Conservation (phyloP, 2,113 vertebrate genomes). For the Isichthys henryi region DNA sequence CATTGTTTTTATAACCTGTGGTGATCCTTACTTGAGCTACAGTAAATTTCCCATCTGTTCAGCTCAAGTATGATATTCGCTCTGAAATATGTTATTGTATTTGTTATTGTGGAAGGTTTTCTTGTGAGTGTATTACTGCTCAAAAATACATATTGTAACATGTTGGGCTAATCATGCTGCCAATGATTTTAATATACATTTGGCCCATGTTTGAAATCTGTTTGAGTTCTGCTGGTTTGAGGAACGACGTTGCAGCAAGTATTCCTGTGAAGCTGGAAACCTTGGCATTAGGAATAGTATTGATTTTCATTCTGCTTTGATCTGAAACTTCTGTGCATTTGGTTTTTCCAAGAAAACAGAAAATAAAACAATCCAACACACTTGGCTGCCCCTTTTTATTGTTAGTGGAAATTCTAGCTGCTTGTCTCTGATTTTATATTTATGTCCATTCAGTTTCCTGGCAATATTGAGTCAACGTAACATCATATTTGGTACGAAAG, state of each 20-base stretch:
- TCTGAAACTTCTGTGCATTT: background rate
- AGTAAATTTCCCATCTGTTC: background rate
- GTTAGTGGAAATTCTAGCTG: background rate
- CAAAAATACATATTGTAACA: background rate
- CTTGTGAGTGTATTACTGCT: background rate
- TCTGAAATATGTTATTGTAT: background rate
- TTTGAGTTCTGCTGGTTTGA: background rate
- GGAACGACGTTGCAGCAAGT: background rate
- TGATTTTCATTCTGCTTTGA: slow-evolving; percentile 4
- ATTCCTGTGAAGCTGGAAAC: background rate
- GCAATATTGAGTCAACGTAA: background rate
- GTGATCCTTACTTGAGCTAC: background rate
- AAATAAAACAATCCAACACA: background rate
- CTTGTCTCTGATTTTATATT: background rate
- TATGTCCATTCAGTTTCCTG: background rate
- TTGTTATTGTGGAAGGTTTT: background rate
- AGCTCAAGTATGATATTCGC: background rate
- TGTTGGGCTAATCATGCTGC: background rate
- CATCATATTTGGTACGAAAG: background rate
- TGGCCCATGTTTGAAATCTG: background rate
- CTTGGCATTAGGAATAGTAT: background rate
- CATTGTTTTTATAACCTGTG: background rate
- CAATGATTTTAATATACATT: background rate
- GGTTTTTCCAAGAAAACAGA: background rate
- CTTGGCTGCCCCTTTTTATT: background rate